phyloP scores from a whole-genome alignment of 2,888 invertebrate species.

The Ypsolopha scabrella region DNA sequence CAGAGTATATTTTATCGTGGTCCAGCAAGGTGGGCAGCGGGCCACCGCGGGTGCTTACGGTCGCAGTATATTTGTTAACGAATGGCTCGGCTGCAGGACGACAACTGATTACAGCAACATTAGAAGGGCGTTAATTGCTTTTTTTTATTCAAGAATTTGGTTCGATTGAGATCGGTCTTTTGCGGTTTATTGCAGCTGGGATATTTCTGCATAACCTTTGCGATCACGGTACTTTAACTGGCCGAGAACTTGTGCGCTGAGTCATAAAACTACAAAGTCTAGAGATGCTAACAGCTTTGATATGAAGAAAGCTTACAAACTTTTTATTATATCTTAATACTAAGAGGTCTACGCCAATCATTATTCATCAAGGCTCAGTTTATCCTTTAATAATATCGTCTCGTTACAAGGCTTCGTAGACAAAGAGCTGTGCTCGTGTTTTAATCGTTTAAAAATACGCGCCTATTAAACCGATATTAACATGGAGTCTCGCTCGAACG shows the following conservation, averaged over 20 bases:
- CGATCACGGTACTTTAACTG: too few relatives aligned
- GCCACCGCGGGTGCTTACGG: constrained; percentile 46
- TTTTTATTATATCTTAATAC: too few relatives aligned
- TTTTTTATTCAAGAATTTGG: constrained; percentile 29
- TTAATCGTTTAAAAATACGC: constrained; percentile 49
- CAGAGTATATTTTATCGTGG: constrained; percentile 22
- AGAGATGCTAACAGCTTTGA: constrained; percentile 15
- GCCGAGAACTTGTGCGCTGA: too few relatives aligned
- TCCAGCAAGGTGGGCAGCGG: constrained; percentile 30
- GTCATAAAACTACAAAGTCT: constrained; percentile 39
- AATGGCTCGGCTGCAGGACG: constrained; percentile 29
- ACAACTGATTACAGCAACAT: constrained; percentile 33
- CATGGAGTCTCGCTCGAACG: constrained; percentile 54
- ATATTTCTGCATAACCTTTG: not conserved
- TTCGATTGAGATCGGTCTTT: constrained; percentile 11
- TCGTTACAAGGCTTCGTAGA: constrained; percentile 27
- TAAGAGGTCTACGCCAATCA: constrained; percentile 20
- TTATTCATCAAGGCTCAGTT: constrained; percentile 18
- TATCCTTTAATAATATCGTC: constrained; percentile 30
- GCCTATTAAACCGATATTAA: constrained; percentile 60
- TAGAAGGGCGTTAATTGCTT: constrained; percentile 32
- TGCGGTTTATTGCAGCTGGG: not conserved
- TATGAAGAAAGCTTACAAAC: too few relatives aligned
- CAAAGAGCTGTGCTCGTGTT: constrained; percentile 29
- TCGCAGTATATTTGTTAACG: constrained; percentile 24